Base-by-base conservation (phyloP, 2,113 vertebrate genomes). In the Tamias sibiricus region DNA sequence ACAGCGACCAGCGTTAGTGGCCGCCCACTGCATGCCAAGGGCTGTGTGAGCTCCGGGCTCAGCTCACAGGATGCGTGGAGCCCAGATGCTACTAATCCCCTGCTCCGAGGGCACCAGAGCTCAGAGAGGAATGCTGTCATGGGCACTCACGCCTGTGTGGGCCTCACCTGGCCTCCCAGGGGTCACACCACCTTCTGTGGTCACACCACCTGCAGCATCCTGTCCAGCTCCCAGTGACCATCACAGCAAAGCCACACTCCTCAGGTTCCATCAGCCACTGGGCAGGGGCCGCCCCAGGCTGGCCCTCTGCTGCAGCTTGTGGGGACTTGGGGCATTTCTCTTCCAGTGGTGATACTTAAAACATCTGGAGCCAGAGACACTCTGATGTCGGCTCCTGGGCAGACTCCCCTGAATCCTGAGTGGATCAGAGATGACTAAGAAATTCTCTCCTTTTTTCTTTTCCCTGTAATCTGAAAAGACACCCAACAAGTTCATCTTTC, bases 401-500 rank as follows among this genome's bases (percentile, higher is more conserved):
- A 52, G 80, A 87, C 68, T 28, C 10, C 0, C 64, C 19, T 37
- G 93, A 94, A 84, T 97, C 86, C 95, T 75, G 37, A 87, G 95
- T n/a, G 47, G 44, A 47, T 95, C 59, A 13, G 72, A 44, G 92
- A 86, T 72, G 52, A 95, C 93, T 47, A 71, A 93, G 92, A 28
- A 91, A 49, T 6, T 59, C 37, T 59, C 88, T 89, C 86, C 87
- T 96, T 96, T 81, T 1, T 24, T 40, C 1, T 76, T 64, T 57
- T 52, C 37, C 84, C 28, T 28, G 37, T 77, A 35, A 87, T 95
- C 49, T 71, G 86, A 96, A 96, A 97, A 81, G 91, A 94, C 64
- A 49, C 62, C 13, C 44, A 72, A 22, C 16, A 97, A 98, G 96
- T 96, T 97, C 86, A 44, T 97, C 97, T 96, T 98, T 80, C 91